Percentiles rank a stretch among this genome's conserved stretches.
Evolutionary conservation across 2,888 invertebrate genomes (phyloP).

Genomic region (Cheilosia vulpina): DNA sequence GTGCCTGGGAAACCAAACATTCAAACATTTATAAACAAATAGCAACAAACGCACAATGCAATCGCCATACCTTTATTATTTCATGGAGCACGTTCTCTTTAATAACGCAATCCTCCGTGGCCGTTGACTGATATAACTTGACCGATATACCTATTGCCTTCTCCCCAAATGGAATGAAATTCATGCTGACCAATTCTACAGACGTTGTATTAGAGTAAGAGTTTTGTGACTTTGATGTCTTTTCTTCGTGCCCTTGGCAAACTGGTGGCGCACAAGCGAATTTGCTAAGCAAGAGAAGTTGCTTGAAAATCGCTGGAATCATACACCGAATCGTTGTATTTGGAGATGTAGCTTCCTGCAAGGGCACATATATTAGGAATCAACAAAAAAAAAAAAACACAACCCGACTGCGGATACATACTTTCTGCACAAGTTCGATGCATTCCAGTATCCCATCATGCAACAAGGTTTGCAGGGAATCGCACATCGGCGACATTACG

Average conservation of each 20-base stretch:
- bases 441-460: constrained; percentile 94
- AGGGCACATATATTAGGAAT: background rate
- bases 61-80: constrained; percentile 84
- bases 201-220: constrained; percentile 83
- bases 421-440: constrained; percentile 94
- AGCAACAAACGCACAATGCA: background rate
- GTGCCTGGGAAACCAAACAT: constrained; percentile 81
- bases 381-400: constrained; percentile 26
- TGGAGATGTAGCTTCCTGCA: constrained; percentile 86
- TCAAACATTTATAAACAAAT: background rate
- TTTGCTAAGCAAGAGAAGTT: constrained; percentile 87
- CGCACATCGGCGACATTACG: constrained; percentile 91
- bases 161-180: constrained; percentile 94
- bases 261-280: constrained; percentile 89
- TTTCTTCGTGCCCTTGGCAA: constrained; percentile 82
- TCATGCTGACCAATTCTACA: constrained; percentile 91
- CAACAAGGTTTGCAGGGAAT: constrained; percentile 91
- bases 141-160: constrained; percentile 90
- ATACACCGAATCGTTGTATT: constrained; percentile 86
- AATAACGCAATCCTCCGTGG: constrained; percentile 88
- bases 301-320: constrained; percentile 88
- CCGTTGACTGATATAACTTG: constrained; percentile 89
- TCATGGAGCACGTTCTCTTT: constrained; percentile 89
- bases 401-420: constrained; percentile 78
- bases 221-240: constrained; percentile 83